A percentile compares a stretch with the other conserved stretches of the same genome.
Evolutionary conservation across 2,113 vertebrate genomes (phyloP).

Genomic region (Columba livia): DNA sequence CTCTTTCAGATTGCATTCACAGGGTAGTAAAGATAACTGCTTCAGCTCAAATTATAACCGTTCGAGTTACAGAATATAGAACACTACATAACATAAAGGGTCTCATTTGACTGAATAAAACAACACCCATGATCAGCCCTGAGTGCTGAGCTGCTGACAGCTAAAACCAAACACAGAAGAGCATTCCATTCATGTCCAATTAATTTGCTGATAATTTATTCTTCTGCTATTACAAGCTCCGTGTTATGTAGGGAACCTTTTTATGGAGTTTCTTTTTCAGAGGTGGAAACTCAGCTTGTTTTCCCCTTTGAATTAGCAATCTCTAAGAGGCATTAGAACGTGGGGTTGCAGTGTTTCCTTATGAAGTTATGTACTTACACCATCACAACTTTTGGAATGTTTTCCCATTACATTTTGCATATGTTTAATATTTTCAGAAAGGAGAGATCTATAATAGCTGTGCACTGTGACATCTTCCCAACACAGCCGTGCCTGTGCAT

Average conservation of each 20-base stretch:
- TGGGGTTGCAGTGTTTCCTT: not conserved
- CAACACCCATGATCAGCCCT: constrained; percentile 43
- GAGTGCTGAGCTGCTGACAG: constrained; percentile 36
- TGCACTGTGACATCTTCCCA: not conserved
- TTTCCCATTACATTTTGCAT: not conserved
- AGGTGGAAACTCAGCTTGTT: not conserved
- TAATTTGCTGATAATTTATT: constrained; percentile 67
- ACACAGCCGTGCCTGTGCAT: not conserved
- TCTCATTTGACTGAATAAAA: constrained; percentile 53
- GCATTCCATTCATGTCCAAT: constrained; percentile 57
- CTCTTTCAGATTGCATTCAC: constrained; percentile 59
- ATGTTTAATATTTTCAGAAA: not conserved
- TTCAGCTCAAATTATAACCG: constrained; percentile 60
- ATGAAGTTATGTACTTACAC: rapidly evolving
- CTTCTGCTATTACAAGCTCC: not conserved
- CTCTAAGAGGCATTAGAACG: not conserved
- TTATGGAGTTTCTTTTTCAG: not conserved
- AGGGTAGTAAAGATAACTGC: constrained; percentile 60
- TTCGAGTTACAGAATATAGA: constrained; percentile 51
- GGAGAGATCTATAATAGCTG: not conserved
- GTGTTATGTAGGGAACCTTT: not conserved
- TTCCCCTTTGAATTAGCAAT: not conserved
- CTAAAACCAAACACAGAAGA: constrained; percentile 39
- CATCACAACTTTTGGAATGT: not conserved
- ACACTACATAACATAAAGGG: constrained; percentile 27